These are phyloP conservation scores for Oxytorus armatus DNA, from an alignment of 2,888 invertebrate species.

Conservation along the genomic window DNA sequence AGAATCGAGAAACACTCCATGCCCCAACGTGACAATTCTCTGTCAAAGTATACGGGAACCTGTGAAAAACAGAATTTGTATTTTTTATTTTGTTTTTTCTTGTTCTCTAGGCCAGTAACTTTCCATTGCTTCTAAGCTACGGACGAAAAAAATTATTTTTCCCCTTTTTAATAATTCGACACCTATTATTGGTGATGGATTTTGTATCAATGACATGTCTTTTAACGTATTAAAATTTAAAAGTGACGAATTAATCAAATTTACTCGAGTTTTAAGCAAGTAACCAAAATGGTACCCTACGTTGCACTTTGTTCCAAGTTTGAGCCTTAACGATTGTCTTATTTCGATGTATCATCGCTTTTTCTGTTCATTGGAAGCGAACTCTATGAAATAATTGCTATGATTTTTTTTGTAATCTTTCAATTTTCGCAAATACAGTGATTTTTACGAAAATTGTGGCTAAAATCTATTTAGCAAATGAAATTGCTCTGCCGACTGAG, in stretches of 20 bases:
- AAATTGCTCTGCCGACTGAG: neutral
- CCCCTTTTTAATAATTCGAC: neutral
- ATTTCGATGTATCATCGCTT: neutral
- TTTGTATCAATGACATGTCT: too few species aligned
- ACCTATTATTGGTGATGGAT: too few species aligned
- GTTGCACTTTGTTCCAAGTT: neutral
- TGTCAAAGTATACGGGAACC: slow-evolving; percentile 82
- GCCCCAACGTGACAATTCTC: slow-evolving; percentile 85
- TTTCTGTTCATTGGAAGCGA: neutral
- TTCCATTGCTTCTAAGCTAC: too few species aligned
- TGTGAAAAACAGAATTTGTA: slow-evolving; percentile 58
- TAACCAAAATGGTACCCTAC: neutral
- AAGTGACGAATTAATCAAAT: neutral
- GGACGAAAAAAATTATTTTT: neutral
- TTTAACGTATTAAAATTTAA: too few species aligned
- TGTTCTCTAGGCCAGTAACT: too few species aligned
- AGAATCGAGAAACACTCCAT: slow-evolving; percentile 84
- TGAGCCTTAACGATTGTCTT: neutral
- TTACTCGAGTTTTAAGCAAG: neutral
- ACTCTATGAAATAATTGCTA: neutral
- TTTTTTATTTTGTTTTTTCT: slow-evolving; percentile 15
- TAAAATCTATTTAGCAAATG: neutral
- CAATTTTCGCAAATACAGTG: neutral
- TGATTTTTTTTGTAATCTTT: neutral
- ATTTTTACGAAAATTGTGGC: neutral